phyloP scores from a whole-genome alignment of 2,797 vertebrate genomes.

The Urocyon cinereoargenteus region DNA sequence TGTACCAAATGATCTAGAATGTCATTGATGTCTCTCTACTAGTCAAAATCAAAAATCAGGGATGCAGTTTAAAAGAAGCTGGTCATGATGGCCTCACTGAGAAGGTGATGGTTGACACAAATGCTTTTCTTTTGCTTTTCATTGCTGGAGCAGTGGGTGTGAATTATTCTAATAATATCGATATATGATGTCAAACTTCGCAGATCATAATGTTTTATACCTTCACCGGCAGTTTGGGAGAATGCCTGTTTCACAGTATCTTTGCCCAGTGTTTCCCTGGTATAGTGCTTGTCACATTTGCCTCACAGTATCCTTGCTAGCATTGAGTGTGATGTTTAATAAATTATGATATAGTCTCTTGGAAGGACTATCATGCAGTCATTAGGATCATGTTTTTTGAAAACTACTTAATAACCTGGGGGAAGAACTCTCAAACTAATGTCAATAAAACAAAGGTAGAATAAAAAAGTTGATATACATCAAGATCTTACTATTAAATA shows the following conservation, averaged over 20 bases:
- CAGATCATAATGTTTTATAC: not conserved
- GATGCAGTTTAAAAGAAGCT: not conserved
- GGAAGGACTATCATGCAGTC: not conserved
- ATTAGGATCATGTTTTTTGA: constrained; percentile 27
- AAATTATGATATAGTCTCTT: constrained; percentile 8
- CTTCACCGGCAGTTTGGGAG: constrained; percentile 15
- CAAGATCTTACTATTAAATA: not conserved
- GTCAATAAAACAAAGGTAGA: constrained; percentile 1
- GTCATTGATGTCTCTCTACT: not conserved
- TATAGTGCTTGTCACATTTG: not conserved
- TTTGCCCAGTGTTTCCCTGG: not conserved
- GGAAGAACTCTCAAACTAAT: not conserved
- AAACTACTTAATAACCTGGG: constrained; percentile 23
- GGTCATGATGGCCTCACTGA: not conserved
- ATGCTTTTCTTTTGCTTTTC: not conserved
- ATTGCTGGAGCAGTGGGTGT: not conserved
- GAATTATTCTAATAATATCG: not conserved
- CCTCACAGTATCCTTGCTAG: not conserved
- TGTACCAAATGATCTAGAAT: not conserved
- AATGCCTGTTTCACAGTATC: not conserved
- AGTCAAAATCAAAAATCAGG: not conserved
- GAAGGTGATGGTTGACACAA: not conserved
- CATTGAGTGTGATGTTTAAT: not conserved
- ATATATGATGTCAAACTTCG: constrained; percentile 18
- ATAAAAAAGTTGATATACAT: constrained; percentile 10